These are phyloP conservation scores for Portevinia maculata DNA, from an alignment of 2,888 invertebrate species.

Conservation along the genomic window DNA sequence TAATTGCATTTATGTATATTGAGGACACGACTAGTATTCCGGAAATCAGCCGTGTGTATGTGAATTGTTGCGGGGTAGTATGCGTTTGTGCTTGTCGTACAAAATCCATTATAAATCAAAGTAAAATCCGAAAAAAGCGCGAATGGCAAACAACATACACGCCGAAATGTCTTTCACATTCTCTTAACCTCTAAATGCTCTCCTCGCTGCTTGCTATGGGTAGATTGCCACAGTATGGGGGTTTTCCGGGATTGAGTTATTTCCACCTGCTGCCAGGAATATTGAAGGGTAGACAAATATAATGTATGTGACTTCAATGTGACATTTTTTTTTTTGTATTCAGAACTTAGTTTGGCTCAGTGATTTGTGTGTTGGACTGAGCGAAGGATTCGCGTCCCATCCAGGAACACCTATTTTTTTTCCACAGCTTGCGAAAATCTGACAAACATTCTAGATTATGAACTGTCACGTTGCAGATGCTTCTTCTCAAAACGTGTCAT, in stretches of 20 bases:
- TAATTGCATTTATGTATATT: slow-evolving; percentile 9
- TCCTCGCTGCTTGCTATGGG: not conserved
- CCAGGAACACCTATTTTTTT: no score
- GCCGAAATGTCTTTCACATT: slow-evolving; percentile 18
- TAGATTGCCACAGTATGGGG: slow-evolving; percentile 14
- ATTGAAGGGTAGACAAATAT: not conserved
- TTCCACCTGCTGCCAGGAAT: slow-evolving; percentile 16
- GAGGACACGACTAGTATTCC: slow-evolving; percentile 51
- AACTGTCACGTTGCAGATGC: no score
- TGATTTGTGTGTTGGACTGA: no score
- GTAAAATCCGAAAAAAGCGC: slow-evolving; percentile 31
- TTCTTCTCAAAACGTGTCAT: no score
- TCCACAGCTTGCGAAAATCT: no score
- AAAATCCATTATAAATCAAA: slow-evolving; percentile 57
- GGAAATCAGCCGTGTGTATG: slow-evolving; percentile 12
- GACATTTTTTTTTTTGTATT: no score
- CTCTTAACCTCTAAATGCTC: slow-evolving; percentile 33
- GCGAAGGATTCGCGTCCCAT: no score
- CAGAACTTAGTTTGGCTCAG: no score
- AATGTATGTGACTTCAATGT: no score
- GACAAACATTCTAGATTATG: no score
- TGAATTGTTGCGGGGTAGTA: not conserved
- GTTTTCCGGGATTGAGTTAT: not conserved
- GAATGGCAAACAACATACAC: slow-evolving; percentile 18
- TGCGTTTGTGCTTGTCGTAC: slow-evolving; percentile 9